Evolutionary conservation across 2,113 vertebrate species (phyloP).

Genomic region (Oostethus manadensis): DNA sequence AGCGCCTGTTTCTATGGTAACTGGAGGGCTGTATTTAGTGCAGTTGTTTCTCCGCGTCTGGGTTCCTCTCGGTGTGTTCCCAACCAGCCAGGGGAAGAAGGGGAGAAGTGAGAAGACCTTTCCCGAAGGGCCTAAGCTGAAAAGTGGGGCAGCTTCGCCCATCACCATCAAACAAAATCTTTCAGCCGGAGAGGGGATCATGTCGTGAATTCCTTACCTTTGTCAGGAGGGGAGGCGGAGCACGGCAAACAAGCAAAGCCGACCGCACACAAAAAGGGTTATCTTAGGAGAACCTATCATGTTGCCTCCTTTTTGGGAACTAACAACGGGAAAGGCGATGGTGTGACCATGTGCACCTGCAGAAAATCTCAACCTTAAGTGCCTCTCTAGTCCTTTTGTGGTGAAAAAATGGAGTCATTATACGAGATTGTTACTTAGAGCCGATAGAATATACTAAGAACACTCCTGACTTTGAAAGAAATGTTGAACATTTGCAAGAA

Average conservation of each 20-base stretch:
- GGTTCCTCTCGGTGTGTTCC: conserved; percentile 47
- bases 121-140: conserved; percentile 47
- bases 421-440: no score
- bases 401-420: no score
- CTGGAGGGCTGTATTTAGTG: conserved; percentile 69
- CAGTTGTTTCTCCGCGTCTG: conserved; percentile 59
- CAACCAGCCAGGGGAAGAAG: conserved; percentile 49
- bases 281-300: conserved; percentile 20
- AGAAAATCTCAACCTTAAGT: not conserved
- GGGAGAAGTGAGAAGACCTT: conserved; percentile 56
- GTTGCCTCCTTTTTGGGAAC: conserved; percentile 2
- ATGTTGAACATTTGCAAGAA: no score
- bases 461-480: no score
- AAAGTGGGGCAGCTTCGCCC: conserved; percentile 67
- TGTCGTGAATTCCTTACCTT: conserved; percentile 46
- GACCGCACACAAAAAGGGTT: conserved; percentile 9
- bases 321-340: conserved; percentile 2
- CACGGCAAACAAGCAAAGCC: conserved; percentile 11
- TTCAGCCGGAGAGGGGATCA: conserved; percentile 40
- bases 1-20: conserved; percentile 70
- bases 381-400: not conserved
- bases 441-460: no score
- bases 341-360: not conserved
- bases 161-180: conserved; percentile 54
- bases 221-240: conserved; percentile 5